Base-by-base conservation (phyloP, 1,140 invertebrate genomes). In the Drosophila funebris region DNA sequence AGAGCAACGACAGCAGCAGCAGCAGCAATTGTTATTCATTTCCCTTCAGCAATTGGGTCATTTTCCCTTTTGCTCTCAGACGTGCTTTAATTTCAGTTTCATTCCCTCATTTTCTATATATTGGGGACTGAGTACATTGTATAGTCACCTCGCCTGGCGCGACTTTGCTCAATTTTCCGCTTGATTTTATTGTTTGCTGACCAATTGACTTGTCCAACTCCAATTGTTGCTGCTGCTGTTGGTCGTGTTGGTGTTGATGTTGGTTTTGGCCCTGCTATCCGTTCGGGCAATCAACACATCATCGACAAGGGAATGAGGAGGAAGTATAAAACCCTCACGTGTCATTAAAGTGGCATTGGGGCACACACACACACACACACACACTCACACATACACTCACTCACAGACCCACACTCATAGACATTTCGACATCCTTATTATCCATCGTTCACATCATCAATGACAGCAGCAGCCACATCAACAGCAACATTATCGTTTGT, bases 401-500 rank as follows among this genome's bases (percentile, higher is more conserved):
- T 27, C 43, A 53, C 20, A 54, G 16, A 29, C 60, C 22, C 62
- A 22, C 14, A 46, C 57, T 11, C 57, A 44, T 70, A 39, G 50
- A 61, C 70, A 62, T 69, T 61, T 36, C 71, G 43, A 77, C 77
- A 63, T 80, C 64, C 73, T 75, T 75, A 87, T 84, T 84, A 82
- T 82, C 78, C 63, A 78, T 78, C 62, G 53, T 46, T 72, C 80
- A 64, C 80, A 78, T 87, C 82, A 78, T 82, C 69, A 77, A 71
- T 71, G 68, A 71, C 52, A 68, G 52, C 57, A 64, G 36, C 54
- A 39, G 22, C 29, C 43, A 68, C 44, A 63, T 53, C 36, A 50
- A 37, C 50, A 31, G 56, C 62, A 52, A 75, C 80, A 88, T 87
- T 88, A 87, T 87, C 82, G 82, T 87, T 88, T 78, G 72, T 88